phyloP scores from a whole-genome alignment of 2,888 invertebrate genomes.

The Stictocephala bisonia region DNA sequence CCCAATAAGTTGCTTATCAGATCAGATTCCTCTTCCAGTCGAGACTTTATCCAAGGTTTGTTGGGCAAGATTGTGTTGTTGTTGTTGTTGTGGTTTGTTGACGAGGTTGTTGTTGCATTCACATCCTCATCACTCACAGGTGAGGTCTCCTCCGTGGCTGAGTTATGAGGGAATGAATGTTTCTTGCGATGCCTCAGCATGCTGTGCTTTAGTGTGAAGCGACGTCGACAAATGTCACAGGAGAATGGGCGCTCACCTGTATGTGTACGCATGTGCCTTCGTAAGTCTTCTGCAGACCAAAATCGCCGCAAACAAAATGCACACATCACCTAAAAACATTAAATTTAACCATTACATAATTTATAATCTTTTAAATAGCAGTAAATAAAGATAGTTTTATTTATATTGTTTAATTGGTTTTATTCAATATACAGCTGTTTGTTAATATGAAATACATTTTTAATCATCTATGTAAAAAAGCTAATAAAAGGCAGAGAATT shows the following conservation, averaged over 20 bases:
- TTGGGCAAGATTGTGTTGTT: neutral
- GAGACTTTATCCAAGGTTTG: conserved; percentile 60
- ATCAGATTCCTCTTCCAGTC: conserved; percentile 69
- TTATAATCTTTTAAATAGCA: no score
- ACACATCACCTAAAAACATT: conserved; percentile 76
- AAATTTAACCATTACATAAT: no score
- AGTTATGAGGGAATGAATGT: conserved; percentile 70
- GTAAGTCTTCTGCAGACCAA: conserved; percentile 94
- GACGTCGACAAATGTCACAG: conserved; percentile 87
- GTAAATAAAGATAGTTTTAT: no score
- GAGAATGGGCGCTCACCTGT: conserved; percentile 93
- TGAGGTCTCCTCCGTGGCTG: conserved; percentile 64
- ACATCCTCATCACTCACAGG: conserved; percentile 65
- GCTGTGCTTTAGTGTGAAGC: conserved; percentile 93
- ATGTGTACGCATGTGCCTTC: conserved; percentile 94
- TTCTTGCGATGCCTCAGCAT: conserved; percentile 95
- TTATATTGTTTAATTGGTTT: no score
- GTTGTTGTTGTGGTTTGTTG: conserved; percentile 44
- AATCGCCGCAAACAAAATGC: conserved; percentile 94
- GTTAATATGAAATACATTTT: no score
- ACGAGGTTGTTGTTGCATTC: neutral
- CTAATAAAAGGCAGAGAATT: no score
- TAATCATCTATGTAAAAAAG: no score
- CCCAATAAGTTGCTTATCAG: conserved; percentile 91
- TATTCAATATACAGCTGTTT: no score